Percentiles rank a stretch among this genome's conserved stretches.
Conservation (phyloP, 2,113 vertebrate species). For the Oreamnos americanus region DNA sequence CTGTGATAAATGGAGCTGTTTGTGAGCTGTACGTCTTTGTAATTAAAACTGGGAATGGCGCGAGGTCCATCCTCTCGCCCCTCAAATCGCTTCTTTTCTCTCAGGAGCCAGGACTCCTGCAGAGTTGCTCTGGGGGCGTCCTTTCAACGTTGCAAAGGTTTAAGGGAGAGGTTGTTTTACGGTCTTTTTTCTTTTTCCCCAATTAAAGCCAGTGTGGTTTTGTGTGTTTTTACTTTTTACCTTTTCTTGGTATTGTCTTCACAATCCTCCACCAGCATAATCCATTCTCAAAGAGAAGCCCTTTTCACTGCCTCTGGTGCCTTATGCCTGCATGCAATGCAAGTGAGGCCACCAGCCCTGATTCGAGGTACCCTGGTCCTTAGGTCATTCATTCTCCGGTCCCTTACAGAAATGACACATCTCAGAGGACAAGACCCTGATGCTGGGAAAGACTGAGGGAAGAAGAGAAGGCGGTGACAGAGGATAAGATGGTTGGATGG, state of each 20-base stretch:
- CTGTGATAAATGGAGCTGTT: neutral
- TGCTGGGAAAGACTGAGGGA: neutral
- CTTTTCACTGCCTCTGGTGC: neutral
- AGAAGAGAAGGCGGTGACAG: neutral
- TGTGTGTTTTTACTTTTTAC: neutral
- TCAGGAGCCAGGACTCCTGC: neutral
- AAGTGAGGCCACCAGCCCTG: neutral
- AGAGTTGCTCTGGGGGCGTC: neutral
- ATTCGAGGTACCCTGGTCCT: neutral
- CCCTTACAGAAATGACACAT: neutral
- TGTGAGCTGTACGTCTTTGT: neutral
- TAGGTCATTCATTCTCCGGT: neutral
- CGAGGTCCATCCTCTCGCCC: neutral
- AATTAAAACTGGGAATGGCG: slow-evolving; percentile 6
- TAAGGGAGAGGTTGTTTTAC: neutral
- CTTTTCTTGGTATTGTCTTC: neutral
- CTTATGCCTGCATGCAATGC: neutral
- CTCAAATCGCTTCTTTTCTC: neutral
- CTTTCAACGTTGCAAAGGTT: neutral
- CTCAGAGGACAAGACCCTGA: neutral
- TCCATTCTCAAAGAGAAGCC: neutral
- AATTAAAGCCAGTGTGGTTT: neutral
- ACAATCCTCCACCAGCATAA: neutral
- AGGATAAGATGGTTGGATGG: neutral
- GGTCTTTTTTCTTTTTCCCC: neutral